phyloP scores from a whole-genome alignment of 2,113 vertebrate genomes.

The Poecile atricapillus region DNA sequence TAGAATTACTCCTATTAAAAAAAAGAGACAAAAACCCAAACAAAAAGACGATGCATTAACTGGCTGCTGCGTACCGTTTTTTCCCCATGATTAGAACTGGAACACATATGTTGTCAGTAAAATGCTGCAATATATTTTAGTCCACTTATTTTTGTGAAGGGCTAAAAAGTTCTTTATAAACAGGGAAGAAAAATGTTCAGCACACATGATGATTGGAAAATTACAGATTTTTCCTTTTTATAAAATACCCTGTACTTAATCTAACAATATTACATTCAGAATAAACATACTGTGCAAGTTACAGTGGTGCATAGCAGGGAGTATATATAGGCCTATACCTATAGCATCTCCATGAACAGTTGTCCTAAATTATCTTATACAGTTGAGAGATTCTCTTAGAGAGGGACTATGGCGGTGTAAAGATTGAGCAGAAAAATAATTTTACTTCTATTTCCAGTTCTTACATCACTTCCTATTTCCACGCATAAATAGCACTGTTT shows the following conservation, averaged over 20 bases:
- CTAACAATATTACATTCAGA: not conserved
- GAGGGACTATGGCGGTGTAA: not conserved
- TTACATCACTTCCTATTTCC: not conserved
- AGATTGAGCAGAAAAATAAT: not conserved
- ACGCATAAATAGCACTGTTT: not conserved
- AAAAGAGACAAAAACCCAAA: not conserved
- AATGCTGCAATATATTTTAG: not conserved
- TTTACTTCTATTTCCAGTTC: not conserved
- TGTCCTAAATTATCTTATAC: not conserved
- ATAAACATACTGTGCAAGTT: not conserved
- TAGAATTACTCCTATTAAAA: not conserved
- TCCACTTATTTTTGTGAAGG: not conserved
- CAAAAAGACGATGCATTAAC: accelerated
- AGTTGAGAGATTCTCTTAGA: not conserved
- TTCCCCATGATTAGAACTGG: not conserved
- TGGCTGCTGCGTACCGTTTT: accelerated
- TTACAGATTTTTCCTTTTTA: not conserved
- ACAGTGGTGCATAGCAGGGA: not conserved
- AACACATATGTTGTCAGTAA: not conserved
- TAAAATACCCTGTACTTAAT: not conserved
- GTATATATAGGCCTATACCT: not conserved
- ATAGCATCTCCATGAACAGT: not conserved
- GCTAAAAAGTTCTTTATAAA: not conserved
- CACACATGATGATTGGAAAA: not conserved
- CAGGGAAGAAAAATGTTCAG: not conserved